phyloP scores from a whole-genome alignment of 2,888 invertebrate genomes.

The Hetaerina titia region DNA sequence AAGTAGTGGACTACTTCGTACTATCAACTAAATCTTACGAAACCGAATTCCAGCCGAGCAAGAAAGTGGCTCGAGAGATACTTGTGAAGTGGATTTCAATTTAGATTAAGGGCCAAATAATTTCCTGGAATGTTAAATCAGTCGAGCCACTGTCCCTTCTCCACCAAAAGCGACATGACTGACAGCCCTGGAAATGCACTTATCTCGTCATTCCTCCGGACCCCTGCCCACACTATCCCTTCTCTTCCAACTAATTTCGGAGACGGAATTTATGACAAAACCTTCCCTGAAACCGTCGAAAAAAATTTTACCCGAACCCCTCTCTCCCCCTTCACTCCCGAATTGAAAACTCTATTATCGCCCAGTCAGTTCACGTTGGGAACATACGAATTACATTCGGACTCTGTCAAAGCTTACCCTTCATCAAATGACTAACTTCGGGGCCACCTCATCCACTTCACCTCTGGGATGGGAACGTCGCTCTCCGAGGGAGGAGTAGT shows the following conservation, averaged over 20 bases:
- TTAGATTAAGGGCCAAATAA: neutral
- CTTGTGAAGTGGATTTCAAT: constrained; percentile 9
- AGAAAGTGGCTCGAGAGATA: neutral
- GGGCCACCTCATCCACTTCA: constrained; percentile 38
- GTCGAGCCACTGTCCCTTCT: neutral
- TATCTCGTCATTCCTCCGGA: neutral
- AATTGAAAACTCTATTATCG: constrained; percentile 63
- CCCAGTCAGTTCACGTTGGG: constrained; percentile 38
- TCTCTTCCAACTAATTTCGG: constrained; percentile 36
- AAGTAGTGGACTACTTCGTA: too few species aligned
- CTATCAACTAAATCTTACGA: neutral
- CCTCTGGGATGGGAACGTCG: neutral
- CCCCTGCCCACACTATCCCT: neutral
- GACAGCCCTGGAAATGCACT: constrained; percentile 11
- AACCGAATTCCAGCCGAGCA: neutral
- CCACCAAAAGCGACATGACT: neutral
- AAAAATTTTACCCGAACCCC: neutral
- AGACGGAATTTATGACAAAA: constrained; percentile 53
- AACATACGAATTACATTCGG: constrained; percentile 62
- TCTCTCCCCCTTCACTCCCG: neutral
- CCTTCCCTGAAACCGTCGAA: constrained; percentile 24
- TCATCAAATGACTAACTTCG: constrained; percentile 57
- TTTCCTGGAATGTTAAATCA: neutral
- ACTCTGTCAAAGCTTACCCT: constrained; percentile 58
- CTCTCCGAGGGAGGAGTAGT: neutral